These are phyloP conservation scores for Seriola aureovittata DNA, from an alignment of 2,113 vertebrate genomes.

Conservation along the genomic window DNA sequence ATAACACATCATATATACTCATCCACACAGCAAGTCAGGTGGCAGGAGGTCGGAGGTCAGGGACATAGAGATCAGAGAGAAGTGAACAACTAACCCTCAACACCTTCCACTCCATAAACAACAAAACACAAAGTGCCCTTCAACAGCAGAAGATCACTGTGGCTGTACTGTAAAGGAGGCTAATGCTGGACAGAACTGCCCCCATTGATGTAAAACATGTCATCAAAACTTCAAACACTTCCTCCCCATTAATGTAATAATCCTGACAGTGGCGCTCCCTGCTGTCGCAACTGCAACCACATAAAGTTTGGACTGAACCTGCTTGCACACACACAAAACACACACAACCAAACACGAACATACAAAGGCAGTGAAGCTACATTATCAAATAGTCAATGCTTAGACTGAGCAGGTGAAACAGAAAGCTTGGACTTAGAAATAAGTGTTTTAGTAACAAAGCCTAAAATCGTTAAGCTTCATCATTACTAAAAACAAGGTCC, in stretches of 20 bases:
- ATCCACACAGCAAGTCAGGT: conserved; percentile 28
- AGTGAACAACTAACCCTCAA: conserved; percentile 18
- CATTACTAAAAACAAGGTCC: conserved; percentile 63
- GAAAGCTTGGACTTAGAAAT: conserved; percentile 47
- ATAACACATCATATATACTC: conserved; percentile 31
- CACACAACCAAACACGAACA: conserved; percentile 16
- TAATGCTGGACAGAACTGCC: not conserved
- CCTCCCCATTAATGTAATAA: not conserved
- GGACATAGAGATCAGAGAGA: not conserved
- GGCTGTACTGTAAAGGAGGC: not conserved
- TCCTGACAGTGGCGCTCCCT: conserved; percentile 40
- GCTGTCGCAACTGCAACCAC: conserved; percentile 14
- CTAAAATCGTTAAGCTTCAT: conserved; percentile 35
- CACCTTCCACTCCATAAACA: not conserved
- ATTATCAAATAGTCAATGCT: conserved; percentile 59
- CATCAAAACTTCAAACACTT: no score
- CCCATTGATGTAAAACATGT: not conserved
- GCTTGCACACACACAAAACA: conserved; percentile 13
- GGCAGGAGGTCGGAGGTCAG: conserved; percentile 1
- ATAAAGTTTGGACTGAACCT: conserved; percentile 19
- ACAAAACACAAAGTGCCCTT: conserved; percentile 16
- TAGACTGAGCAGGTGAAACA: conserved; percentile 61
- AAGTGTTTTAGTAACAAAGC: conserved; percentile 52
- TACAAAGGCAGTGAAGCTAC: conserved; percentile 76
- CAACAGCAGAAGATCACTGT: not conserved